Evolutionary conservation across 2,888 invertebrate genomes (phyloP), one percentile per base, ranked within the genome.

Genomic region (Chrysodeixis includens): DNA sequence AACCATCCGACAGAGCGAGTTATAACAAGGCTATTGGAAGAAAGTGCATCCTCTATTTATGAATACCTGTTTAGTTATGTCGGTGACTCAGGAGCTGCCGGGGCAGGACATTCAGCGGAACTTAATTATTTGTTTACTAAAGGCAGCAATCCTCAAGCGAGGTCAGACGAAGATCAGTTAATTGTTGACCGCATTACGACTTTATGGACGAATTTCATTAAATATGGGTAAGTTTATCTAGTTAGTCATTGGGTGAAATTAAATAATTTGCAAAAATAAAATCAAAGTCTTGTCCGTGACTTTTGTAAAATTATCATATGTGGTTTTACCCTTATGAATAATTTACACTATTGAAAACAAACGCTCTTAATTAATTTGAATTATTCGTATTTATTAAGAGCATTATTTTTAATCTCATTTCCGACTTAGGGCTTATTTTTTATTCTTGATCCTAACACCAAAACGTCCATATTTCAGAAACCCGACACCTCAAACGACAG

Each of bases 151-250:
- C 66, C 72, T 30, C 59, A 72, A 5, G 75, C 72, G 56, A 80
- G 61, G 46, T 85, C 82, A 71, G 86, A 87, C 18, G 82, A 86
- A 16, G 91, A 91, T 55, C 82, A 88, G 71, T 56, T 90, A 5
- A 79, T 93, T 30, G 77, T 81, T 7, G 87, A 92, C 51, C 88
- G 90, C 14, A 85, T 94, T 18, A 87, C 90, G 16, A 87, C 86
- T 18, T 75, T 94, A 63, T 94, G 94, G 94, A 74, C 90, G 0
- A 94, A 94, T 75, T 94, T 94, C 61, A 86, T 94, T 3, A 94
- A 94, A 87, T 88, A 86, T 71, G 94, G 93, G 94, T 94, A 84
- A 86, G 87, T 81, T 64, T 46, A 10, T n/a, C n/a, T n/a, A n/a
- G n/a, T n/a, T n/a, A n/a, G n/a, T n/a, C n/a, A n/a, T n/a, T n/a